Evolutionary conservation across 2,888 invertebrate species (phyloP).

Genomic region (Metellina segmentata): DNA sequence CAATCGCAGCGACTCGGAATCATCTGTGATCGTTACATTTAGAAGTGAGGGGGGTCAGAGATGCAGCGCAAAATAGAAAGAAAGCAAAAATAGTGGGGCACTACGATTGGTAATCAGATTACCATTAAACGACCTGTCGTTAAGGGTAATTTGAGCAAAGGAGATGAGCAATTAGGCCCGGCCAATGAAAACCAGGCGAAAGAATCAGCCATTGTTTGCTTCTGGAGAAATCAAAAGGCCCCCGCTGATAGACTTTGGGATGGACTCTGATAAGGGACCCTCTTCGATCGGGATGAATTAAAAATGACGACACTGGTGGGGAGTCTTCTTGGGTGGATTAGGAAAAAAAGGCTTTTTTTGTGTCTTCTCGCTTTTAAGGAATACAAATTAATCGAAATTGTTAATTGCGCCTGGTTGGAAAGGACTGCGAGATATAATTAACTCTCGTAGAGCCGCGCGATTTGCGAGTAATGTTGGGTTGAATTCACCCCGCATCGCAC

Average conservation of each 20-base stretch:
- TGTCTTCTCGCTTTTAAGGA: too few relatives aligned
- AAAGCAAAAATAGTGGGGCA: constrained; percentile 43
- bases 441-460: too few relatives aligned
- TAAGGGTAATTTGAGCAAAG: constrained; percentile 67
- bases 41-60: constrained; percentile 35
- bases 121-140: constrained; percentile 66
- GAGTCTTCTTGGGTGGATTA: too few relatives aligned
- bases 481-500: too few relatives aligned
- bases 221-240: constrained; percentile 22
- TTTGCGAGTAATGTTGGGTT: too few relatives aligned
- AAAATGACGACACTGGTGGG: background rate
- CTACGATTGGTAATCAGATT: constrained; percentile 60
- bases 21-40: constrained; percentile 56
- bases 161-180: constrained; percentile 59
- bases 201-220: constrained; percentile 55
- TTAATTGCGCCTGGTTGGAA: too few relatives aligned
- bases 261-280: constrained; percentile 16
- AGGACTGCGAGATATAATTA: too few relatives aligned
- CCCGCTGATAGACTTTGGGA: background rate
- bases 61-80: constrained; percentile 9
- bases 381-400: too few relatives aligned
- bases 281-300: constrained; percentile 21
- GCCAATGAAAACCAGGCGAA: constrained; percentile 9
- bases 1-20: constrained; percentile 18
- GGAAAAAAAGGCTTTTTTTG: too few relatives aligned